Base-by-base conservation (phyloP, 2,888 invertebrate species). In the Hipparchia semele region DNA sequence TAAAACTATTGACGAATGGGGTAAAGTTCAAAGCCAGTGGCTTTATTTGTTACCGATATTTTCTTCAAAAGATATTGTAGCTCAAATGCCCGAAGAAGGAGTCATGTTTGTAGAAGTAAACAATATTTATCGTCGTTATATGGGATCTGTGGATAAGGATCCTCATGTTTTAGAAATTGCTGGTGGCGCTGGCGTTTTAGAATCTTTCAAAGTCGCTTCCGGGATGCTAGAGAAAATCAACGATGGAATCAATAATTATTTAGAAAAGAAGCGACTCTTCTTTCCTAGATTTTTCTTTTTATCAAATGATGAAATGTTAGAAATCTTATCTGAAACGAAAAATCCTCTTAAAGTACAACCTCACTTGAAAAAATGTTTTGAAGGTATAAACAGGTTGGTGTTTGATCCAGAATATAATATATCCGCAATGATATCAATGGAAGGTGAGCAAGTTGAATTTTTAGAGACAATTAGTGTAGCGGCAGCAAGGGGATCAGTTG, bases 231-330 rank as follows among this genome's bases (percentile, higher is more conserved):
- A 98, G 79, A 96, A 95, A 88, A 97, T 98, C 72, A 97, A 97
- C 84, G 96, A 97, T 73, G 98, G 98, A 5, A 96, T 98, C 0
- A 96, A 97, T 79, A 95, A 95, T 79, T 98, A 98, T 85, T 92
- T 98, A 75, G 98, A 98, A 90, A 97, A 96, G 89, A 98, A 98
- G 87, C 91, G 98, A 78, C 90, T 98, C 9, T 97, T 95, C 87
- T 98, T 98, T 85, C 96, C 98, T 59, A 95, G 98, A 86, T 98
- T 98, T 86, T 98, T 98, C 94, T 98, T 98, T 84, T 92, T 98
- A 73, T 98, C 98, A 6, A 98, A 98, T 86, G 97, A 98, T 82
- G 98, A 98, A 89, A 96, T 98, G 95, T 92, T 98, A 79, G 98
- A 98, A 89, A 98, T 98, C 80, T 93, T 98, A 75, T 98, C 98